Base-by-base conservation (phyloP, 2,888 invertebrate species). In the Chrysolina haemoptera region DNA sequence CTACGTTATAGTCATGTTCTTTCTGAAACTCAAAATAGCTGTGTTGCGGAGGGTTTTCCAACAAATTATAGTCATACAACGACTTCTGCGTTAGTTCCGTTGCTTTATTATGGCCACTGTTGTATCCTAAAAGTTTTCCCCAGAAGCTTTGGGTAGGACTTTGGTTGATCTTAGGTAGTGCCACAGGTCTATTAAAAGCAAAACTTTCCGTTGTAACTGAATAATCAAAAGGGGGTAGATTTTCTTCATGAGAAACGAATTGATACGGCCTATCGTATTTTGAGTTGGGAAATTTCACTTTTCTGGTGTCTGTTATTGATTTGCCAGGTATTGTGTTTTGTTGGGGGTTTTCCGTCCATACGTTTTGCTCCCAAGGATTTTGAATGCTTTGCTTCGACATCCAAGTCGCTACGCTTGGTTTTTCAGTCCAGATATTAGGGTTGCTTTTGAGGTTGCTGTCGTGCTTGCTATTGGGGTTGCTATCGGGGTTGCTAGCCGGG, bases 101-200 rank as follows among this genome's bases (percentile, higher is more conserved):
- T 6, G 43, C 48, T 65, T 70, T 76, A n/a, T 73, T 74, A 22
- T 74, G 48, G 1, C 64, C 27, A 11, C 35, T 46, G 14, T 16
- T 50, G 14, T 40, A 62, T 11, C 75, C 74, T 43, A 75, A 69
- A 10, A 76, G 41, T 71, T 70, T 76, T 1, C 73, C 71, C 78
- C 78, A 79, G 40, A 76, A 71, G 12, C 68, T 70, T 1, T 22
- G 20, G 11, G 67, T 40, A 14, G 67, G 20, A 6, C 8, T n/a
- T 35, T 35, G 40, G 35, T n/a, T 2, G 20, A 10, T 65, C 46
- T 65, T 43, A 18, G 50, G 27, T 16, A 27, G n/a, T 62, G 62
- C 66, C 22, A 81, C 79, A 11, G 76, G 78, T 76, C 78, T 79
- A 64, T 78, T 78, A 67, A 81, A 80, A 22, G 79, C 63, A 62